Evolutionary conservation across 1,140 invertebrate genomes (phyloP), one percentile per base, ranked within the genome.

Genomic region (Medauroidea extradentata): DNA sequence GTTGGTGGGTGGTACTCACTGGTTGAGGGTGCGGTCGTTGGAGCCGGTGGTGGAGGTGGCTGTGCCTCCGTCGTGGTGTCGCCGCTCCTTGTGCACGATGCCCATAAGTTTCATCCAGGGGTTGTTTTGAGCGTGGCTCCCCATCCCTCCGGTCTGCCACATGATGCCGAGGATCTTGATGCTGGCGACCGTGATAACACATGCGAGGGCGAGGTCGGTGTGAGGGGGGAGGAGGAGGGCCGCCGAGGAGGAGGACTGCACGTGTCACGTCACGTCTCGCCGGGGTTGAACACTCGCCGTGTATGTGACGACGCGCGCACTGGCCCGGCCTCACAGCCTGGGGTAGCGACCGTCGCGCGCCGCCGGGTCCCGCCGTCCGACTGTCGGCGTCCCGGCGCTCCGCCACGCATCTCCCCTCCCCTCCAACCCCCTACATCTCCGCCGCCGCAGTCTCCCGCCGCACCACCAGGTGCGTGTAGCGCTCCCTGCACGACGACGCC

Each of bases 91-190:
- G 77, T 88, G 86, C 50, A 89, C 86, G 67, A 89, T 89, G 63
- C 86, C 86, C 87, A 89, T 89, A 53, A 89, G 77, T 70, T 88
- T 88, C 83, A 88, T 86, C 87, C 87, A 89, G 63, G 87, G 86
- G 75, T 88, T 89, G 81, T 88, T 88, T 68, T 79, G 78, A 65
- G 78, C 82, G 69, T 86, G 85, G 77, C 84, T 81, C 69, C 86
- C 85, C 82, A 86, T 86, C 73, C 86, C 86, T 64, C 84, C 83
- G 74, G 85, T 86, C 75, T 87, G 85, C 86, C 86, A 88, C 86
- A 89, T 88, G 74, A 82, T 23, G 29, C 41, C 25, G 53, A 24
- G 14, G 19, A 21, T 48, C 9, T 11, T 14, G 14, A 23, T 48
- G 34, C 16, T 53, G 51, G 19, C 13, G 19, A 39, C 24, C 41